These are phyloP conservation scores for Phainopepla nitens DNA, from an alignment of 2,113 vertebrate genomes.

Conservation along the genomic window DNA sequence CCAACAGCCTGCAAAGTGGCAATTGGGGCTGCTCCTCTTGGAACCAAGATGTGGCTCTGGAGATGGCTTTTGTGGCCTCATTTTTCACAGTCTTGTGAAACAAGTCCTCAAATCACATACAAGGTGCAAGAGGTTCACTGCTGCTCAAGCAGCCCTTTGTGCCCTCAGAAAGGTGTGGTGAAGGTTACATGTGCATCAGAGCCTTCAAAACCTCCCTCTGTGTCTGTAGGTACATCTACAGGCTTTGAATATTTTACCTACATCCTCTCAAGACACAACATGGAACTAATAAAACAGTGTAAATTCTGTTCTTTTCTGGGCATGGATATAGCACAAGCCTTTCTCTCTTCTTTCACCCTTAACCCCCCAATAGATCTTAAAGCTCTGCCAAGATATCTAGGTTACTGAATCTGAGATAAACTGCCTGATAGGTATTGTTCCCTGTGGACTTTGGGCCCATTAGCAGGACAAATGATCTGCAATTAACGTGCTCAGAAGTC, in stretches of 20 bases:
- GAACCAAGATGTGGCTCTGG: background rate
- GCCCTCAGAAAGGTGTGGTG: background rate
- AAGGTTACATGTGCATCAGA: background rate
- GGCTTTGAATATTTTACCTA: background rate
- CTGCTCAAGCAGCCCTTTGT: background rate
- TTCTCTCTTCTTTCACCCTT: background rate
- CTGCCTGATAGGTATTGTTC: slow-evolving; percentile 1
- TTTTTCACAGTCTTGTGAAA: background rate
- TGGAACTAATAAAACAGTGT: background rate
- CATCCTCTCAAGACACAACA: background rate
- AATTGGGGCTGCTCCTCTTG: background rate
- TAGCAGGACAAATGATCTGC: slow-evolving; percentile 49
- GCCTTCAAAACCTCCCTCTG: background rate
- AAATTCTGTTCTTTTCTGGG: background rate
- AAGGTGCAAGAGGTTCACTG: background rate
- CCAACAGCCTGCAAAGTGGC: background rate
- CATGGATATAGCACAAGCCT: background rate
- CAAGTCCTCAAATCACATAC: background rate
- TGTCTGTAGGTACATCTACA: background rate
- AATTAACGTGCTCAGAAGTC: background rate
- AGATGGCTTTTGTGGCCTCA: background rate
- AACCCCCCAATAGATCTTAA: background rate
- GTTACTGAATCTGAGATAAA: slow-evolving; percentile 35
- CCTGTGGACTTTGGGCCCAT: slow-evolving; percentile 8
- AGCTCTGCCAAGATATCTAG: background rate